Conservation (phyloP, 2,888 invertebrate species). For the Arrhopalites spinosus region DNA sequence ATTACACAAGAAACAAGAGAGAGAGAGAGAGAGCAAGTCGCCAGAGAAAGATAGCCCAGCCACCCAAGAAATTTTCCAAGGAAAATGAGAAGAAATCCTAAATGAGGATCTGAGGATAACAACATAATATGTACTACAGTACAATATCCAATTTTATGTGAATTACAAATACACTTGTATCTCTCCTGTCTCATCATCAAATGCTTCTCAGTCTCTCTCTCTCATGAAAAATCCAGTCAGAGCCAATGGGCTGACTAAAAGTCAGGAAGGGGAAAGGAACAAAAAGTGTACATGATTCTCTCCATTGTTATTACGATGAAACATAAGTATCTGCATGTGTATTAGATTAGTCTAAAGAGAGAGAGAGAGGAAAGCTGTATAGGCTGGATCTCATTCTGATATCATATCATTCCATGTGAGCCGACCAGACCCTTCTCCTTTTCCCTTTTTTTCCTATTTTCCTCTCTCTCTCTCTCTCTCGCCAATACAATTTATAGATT, state of each 20-base stretch:
- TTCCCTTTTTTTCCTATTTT: too few relatives aligned
- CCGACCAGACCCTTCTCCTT: not conserved
- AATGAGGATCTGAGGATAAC: too few relatives aligned
- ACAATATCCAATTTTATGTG: too few relatives aligned
- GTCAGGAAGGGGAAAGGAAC: not conserved
- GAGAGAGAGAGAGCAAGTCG: not conserved
- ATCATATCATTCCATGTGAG: not conserved
- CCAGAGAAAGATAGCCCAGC: too few relatives aligned
- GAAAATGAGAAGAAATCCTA: too few relatives aligned
- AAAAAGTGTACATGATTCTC: constrained; percentile 28
- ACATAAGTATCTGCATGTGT: constrained; percentile 32
- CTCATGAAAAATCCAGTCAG: too few relatives aligned
- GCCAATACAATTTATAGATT: constrained; percentile 31
- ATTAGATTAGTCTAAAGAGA: not conserved
- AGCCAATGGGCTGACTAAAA: not conserved
- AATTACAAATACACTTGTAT: too few relatives aligned
- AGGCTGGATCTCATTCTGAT: not conserved
- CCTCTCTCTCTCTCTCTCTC: not conserved
- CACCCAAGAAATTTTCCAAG: too few relatives aligned
- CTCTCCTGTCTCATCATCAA: not conserved
- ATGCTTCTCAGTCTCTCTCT: too few relatives aligned
- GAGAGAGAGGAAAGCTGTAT: not conserved
- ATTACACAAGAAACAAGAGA: constrained; percentile 1
- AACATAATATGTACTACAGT: too few relatives aligned
- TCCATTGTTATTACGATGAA: constrained; percentile 43